A percentile compares a stretch with the other conserved stretches of the same genome.
Evolutionary conservation across 2,888 invertebrate species (phyloP).

Genomic region (Dryococelus australis): DNA sequence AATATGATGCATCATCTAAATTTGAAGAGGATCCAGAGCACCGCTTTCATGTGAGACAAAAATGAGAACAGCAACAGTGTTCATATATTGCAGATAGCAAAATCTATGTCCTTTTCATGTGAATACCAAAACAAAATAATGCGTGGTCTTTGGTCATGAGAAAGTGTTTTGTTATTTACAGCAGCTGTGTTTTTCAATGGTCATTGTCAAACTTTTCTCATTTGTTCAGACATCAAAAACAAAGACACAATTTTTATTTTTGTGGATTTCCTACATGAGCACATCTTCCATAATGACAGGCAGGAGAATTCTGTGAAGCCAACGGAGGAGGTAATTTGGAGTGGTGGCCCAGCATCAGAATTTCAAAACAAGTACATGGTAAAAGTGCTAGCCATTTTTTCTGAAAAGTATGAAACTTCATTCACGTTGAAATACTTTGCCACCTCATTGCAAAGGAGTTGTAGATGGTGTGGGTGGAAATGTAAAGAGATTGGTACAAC

Average conservation of each 20-base stretch:
- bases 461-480: constrained; percentile 20
- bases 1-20: background rate
- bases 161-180: background rate
- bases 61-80: background rate
- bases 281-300: background rate
- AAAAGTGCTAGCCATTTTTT: background rate
- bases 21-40: background rate
- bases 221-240: constrained; percentile 6
- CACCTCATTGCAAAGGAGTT: constrained; percentile 5
- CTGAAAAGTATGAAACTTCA: background rate
- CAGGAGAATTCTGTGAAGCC: background rate
- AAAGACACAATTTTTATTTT: constrained; percentile 16
- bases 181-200: constrained; percentile 5
- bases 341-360: background rate
- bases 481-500: background rate
- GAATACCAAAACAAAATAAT: constrained; percentile 6
- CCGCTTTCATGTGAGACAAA: background rate
- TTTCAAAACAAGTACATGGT: constrained; percentile 24
- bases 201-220: background rate
- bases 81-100: background rate
- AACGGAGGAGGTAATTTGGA: background rate
- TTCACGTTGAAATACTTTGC: constrained; percentile 20
- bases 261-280: background rate
- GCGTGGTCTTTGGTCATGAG: background rate
- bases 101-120: background rate